These are phyloP conservation scores for Smittia aterrima DNA, from an alignment of 2,888 invertebrate genomes.

Conservation along the genomic window DNA sequence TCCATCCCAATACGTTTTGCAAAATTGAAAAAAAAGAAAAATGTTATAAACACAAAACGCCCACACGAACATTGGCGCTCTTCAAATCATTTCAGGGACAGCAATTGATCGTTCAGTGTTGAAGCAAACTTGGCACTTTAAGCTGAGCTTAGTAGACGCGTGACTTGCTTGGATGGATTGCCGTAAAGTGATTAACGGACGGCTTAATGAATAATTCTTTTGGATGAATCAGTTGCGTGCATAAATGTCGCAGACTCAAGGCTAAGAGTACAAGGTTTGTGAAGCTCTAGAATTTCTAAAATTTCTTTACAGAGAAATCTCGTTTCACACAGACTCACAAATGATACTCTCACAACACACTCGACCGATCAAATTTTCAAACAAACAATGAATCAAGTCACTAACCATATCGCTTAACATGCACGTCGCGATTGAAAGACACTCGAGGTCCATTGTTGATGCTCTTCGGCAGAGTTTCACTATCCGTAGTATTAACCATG, in stretches of 20 bases:
- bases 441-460: slow-evolving; percentile 65
- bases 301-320: too few species aligned
- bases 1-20: slow-evolving; percentile 21
- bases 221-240: too few species aligned
- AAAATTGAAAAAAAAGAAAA: slow-evolving; percentile 16
- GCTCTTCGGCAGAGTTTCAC: slow-evolving; percentile 48
- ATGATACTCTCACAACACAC: neutral
- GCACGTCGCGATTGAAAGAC: slow-evolving; percentile 87
- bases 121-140: neutral
- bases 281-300: too few species aligned
- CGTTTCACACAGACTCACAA: too few species aligned
- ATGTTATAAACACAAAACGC: slow-evolving; percentile 3
- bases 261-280: too few species aligned
- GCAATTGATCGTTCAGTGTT: neutral
- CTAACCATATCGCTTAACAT: slow-evolving; percentile 87
- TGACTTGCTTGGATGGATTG: too few species aligned
- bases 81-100: neutral
- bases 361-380: neutral
- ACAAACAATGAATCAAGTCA: neutral
- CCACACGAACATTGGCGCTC: slow-evolving; percentile 4
- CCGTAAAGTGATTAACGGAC: too few species aligned
- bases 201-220: too few species aligned
- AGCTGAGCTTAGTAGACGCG: too few species aligned
- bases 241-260: too few species aligned
- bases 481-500: slow-evolving; percentile 46